Conservation (phyloP, 1,140 invertebrate genomes). For the Dendroctonus valens region DNA sequence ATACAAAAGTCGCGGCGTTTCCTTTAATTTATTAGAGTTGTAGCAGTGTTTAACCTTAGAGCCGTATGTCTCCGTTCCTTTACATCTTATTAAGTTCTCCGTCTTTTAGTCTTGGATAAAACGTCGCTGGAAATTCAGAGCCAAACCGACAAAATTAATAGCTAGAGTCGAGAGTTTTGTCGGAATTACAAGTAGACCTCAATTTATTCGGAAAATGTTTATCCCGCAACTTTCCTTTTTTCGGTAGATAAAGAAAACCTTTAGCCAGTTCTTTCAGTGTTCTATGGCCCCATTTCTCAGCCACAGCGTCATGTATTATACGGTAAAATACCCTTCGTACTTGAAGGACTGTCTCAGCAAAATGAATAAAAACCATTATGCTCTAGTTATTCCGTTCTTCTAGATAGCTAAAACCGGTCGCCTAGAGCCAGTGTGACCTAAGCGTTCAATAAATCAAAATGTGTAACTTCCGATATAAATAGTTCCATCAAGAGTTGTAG, state of each 20-base stretch:
- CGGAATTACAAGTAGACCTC: conserved; percentile 28
- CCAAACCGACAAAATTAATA: conserved; percentile 29
- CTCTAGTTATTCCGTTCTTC: too few species aligned
- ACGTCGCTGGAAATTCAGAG: conserved; percentile 19
- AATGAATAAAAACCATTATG: too few species aligned
- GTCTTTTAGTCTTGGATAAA: conserved; percentile 31
- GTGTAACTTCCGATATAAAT: too few species aligned
- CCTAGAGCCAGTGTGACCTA: too few species aligned
- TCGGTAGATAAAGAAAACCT: conserved; percentile 21
- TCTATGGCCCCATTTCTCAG: conserved; percentile 5
- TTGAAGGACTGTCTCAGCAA: background rate
- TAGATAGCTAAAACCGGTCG: too few species aligned
- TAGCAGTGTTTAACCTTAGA: conserved; percentile 37
- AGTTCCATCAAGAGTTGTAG: too few species aligned
- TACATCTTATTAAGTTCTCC: conserved; percentile 43
- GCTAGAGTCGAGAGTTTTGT: conserved; percentile 23
- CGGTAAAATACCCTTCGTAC: conserved; percentile 11
- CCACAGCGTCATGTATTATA: conserved; percentile 9
- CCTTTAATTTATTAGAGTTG: conserved; percentile 40
- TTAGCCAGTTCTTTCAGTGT: conserved; percentile 13
- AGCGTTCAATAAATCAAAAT: too few species aligned
- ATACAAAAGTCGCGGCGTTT: conserved; percentile 40
- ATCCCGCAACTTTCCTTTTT: conserved; percentile 20
- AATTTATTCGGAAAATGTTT: conserved; percentile 29
- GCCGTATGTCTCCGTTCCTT: conserved; percentile 40